Evolutionary conservation across 2,888 invertebrate genomes (phyloP), one percentile per base, ranked within the genome.

Genomic region (Mongoloraphidia duomilia): DNA sequence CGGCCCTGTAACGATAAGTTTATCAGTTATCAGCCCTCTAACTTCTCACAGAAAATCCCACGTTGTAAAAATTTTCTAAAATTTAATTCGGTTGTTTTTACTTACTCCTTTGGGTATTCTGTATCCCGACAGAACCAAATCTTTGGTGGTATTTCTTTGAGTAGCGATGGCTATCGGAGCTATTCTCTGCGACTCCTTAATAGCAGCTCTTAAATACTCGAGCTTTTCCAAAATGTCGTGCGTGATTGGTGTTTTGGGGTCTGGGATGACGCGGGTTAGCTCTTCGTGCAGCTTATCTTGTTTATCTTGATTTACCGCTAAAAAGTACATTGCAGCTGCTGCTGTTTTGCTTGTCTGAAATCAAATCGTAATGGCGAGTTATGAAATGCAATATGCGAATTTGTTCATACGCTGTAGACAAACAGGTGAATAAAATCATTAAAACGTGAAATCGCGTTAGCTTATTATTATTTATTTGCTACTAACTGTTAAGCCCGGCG

Each of bases 151-250:
- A 10, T 50, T 53, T 46, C 64, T 53, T 9, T 58, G 12, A 52
- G 52, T 58, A 38, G 58, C 62, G 39, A 59, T 50, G n/a, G 58
- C 56, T 34, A 60, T 54, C 35, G 63, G 61, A 33, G 60, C 55
- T 12, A 65, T 49, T 49, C 80, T 66, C 41, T 74, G 64, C 0
- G 76, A 66, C 63, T 82, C 82, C 59, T 80, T 82, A 6, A 82
- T 63, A 56, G 78, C 77, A 2, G 81, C 81, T 59, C 72, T 75
- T 9, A 82, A 62, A 56, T 79, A 80, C 2, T 63, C 61, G 41
- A 71, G 55, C 35, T 63, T 59, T 40, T 60, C 57, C 34, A 73
- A 54, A 14, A 60, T 56, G 11, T 68, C 65, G 11, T 64, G 58
- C 3, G 66, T 68, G 2, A 73, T 57, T 4, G 57, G 56, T 14